Evolutionary conservation across 2,797 vertebrate species (phyloP), one percentile per base, ranked within the genome.

Genomic region (Steatocranus sp.): DNA sequence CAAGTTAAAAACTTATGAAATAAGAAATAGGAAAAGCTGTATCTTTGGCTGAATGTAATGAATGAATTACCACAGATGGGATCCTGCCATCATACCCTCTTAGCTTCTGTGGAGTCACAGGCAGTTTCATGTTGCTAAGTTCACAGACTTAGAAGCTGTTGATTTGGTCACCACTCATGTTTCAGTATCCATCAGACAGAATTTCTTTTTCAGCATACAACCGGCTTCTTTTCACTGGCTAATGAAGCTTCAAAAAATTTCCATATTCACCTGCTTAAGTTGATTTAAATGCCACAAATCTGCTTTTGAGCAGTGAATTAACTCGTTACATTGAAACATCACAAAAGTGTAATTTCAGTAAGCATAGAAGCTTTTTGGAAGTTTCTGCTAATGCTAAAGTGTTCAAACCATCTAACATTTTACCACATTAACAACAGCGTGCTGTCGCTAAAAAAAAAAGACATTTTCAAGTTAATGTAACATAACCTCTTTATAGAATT

Each of bases 271-370:
- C 25, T 48, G 10, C 68, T 32, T 8, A 48, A 48, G 68, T n/a
- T 48, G 10, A n/a, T 34, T 61, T 12, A 48, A 73, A 12, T 68
- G 36, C 41, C 43, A 48, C 7, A 18, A 48, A 73, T 46, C 43
- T 30, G 68, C 1, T 73, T 73, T 73, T 2, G 25, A 30, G 25
- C 25, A 25, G 9, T n/a, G 10, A 73, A 73, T 73, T 30, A 48
- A 48, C 41, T 25, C 0, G 4, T 70, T 0, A 46, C 41, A 27
- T 27, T 1, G 23, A 15, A 68, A 43, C 66, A 27, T 27, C 0
- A 2, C 36, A 15, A 3, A 68, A 66, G 34, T 38, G 11, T 63
- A 8, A 41, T 41, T 66, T 66, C 20, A 66, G 20, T 66, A 66
- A 41, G 36, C 8, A 68, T 9, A 18, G 1, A 11, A 43, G 10